phyloP scores from a whole-genome alignment of 35 echinoderm and acorn worm species.

The Apostichopus japonicus region DNA sequence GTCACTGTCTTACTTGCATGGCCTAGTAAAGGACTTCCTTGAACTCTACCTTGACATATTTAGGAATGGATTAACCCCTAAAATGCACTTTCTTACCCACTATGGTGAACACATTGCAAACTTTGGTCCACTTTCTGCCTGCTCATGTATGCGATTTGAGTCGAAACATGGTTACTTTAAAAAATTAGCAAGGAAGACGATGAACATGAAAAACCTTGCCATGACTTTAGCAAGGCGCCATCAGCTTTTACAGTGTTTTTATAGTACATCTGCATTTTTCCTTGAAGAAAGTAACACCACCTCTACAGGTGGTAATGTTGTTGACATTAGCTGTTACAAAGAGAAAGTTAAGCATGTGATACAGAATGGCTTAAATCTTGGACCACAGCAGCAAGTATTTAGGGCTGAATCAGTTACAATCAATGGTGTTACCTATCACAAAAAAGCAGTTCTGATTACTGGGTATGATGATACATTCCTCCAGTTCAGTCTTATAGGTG shows the following conservation, averaged over 20 bases:
- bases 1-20: constrained; percentile 23
- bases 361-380: not conserved
- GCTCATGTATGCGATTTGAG: constrained; percentile 29
- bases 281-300: constrained; percentile 1
- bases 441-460: not conserved
- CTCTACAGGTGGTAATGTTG: constrained; percentile 14
- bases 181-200: constrained; percentile 25
- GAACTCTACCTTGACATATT: constrained; percentile 27
- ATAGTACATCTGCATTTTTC: not conserved
- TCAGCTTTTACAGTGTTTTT: constrained; percentile 26
- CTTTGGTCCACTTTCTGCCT: constrained; percentile 27
- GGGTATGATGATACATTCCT: not conserved
- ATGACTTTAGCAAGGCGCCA: constrained; percentile 16
- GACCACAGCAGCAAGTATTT: not conserved
- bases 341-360: not conserved
- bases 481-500: not conserved
- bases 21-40: constrained; percentile 16
- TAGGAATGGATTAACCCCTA: constrained; percentile 2
- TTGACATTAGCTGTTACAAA: not conserved
- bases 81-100: constrained; percentile 49
- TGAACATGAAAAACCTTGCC: constrained; percentile 36
- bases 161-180: constrained; percentile 43
- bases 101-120: constrained; percentile 41
- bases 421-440: not conserved
- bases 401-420: not conserved